Conservation (phyloP, 2,113 vertebrate genomes). For the Aldabrachelys gigantea region DNA sequence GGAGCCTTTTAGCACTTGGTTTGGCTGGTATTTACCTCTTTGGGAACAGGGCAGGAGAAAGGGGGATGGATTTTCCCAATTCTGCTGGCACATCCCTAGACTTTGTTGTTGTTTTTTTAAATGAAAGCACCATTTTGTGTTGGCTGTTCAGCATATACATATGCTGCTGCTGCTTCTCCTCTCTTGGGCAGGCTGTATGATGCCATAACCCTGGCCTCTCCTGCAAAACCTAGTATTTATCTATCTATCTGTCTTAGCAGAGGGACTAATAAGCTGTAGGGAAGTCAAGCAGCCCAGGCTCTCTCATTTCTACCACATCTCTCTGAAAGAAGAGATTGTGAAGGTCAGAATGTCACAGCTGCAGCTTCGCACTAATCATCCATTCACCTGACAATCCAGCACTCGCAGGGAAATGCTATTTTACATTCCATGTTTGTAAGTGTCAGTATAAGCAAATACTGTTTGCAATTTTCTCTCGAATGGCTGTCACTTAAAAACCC, state of each 20-base stretch:
- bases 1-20: not conserved
- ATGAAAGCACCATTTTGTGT: not conserved
- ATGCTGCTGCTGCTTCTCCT: not conserved
- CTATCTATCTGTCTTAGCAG: not conserved
- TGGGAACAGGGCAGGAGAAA: not conserved
- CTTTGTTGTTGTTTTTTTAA: not conserved
- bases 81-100: not conserved
- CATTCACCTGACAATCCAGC: not conserved
- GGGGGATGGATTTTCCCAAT: not conserved
- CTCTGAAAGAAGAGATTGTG: not conserved
- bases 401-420: not conserved
- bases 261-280: not conserved
- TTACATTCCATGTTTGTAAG: conserved; percentile 34
- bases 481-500: not conserved
- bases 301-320: not conserved
- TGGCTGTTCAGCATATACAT: not conserved
- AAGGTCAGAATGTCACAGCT: not conserved
- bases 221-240: conserved; percentile 8
- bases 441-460: not conserved
- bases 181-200: not conserved
- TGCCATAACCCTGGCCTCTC: not conserved
- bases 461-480: not conserved
- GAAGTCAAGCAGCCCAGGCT: not conserved
- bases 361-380: not conserved
- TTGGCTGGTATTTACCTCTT: not conserved